Conservation (phyloP, 2,888 invertebrate species). For the Lycaena phlaeas region DNA sequence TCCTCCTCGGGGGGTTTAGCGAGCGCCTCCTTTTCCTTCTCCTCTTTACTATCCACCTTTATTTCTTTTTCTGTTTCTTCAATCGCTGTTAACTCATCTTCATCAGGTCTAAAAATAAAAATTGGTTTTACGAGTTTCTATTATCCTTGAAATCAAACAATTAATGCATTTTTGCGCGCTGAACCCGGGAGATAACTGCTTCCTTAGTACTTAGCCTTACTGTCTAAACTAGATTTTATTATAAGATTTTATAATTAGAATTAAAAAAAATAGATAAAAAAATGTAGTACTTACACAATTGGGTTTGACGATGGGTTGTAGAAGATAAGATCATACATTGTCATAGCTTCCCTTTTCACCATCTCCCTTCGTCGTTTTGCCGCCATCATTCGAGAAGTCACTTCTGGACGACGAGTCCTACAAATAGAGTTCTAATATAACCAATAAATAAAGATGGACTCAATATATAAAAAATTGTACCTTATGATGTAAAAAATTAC, state of each 20-base stretch:
- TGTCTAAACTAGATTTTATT: too few species aligned
- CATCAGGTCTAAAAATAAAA: constrained; percentile 34
- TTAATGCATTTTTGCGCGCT: too few species aligned
- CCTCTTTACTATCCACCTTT: constrained; percentile 20
- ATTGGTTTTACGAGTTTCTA: background rate
- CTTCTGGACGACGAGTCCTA: constrained; percentile 45
- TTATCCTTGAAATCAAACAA: too few species aligned
- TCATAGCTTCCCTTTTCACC: constrained; percentile 74
- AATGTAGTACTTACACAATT: constrained; percentile 74
- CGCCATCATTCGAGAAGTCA: constrained; percentile 37
- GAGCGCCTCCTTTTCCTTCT: constrained; percentile 23
- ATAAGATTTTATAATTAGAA: too few species aligned
- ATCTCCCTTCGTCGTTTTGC: constrained; percentile 42
- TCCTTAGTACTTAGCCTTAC: too few species aligned
- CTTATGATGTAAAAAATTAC: too few species aligned
- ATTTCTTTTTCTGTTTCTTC: constrained; percentile 42
- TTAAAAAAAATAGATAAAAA: constrained; percentile 1
- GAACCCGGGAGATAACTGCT: too few species aligned
- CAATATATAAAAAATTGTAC: too few species aligned
- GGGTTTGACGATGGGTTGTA: constrained; percentile 89
- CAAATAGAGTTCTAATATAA: too few species aligned
- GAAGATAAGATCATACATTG: constrained; percentile 94
- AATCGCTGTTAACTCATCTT: constrained; percentile 48
- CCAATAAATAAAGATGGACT: too few species aligned
- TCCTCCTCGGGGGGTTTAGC: constrained; percentile 24